phyloP scores from a whole-genome alignment of 23 tunicate genomes.

The Trididemnum nubilum region DNA sequence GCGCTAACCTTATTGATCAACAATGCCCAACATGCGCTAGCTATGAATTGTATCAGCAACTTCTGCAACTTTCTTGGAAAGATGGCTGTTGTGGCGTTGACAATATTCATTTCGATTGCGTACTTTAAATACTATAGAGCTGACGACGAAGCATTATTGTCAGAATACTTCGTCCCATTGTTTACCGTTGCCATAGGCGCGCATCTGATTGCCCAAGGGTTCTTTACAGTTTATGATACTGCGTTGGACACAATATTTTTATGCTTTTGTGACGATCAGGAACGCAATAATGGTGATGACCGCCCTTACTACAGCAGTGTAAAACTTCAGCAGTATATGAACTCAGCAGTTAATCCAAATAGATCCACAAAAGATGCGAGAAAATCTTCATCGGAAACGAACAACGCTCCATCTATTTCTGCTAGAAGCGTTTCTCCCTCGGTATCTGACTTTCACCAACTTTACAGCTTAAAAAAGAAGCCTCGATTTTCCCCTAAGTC shows the following conservation, averaged over 20 bases:
- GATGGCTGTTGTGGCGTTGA: conserved; percentile 36
- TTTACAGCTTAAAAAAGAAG: no score
- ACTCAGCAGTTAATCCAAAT: no score
- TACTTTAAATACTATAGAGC: conserved; percentile 38
- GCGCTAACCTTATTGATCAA: conserved; percentile 59
- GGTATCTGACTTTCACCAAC: no score
- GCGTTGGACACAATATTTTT: conserved; percentile 85
- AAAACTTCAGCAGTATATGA: conserved; percentile 48
- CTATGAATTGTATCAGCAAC: conserved; percentile 66
- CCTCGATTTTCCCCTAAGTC: no score
- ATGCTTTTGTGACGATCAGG: conserved; percentile 87
- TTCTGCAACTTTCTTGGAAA: conserved; percentile 75
- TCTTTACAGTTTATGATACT: conserved; percentile 63
- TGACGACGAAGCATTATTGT: conserved; percentile 20
- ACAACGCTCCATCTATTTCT: no score
- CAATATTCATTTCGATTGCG: conserved; percentile 19
- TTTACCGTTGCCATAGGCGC: conserved; percentile 48
- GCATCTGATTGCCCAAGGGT: conserved; percentile 59
- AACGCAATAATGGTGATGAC: conserved; percentile 83
- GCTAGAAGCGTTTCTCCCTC: no score
- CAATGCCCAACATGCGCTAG: conserved; percentile 72
- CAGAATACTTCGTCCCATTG: conserved; percentile 45
- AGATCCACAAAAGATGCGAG: no score
- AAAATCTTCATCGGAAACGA: no score
- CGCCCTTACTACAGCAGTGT: conserved; percentile 87